Conservation (phyloP, 2,888 invertebrate species). For the Pantelozetes paolii region DNA sequence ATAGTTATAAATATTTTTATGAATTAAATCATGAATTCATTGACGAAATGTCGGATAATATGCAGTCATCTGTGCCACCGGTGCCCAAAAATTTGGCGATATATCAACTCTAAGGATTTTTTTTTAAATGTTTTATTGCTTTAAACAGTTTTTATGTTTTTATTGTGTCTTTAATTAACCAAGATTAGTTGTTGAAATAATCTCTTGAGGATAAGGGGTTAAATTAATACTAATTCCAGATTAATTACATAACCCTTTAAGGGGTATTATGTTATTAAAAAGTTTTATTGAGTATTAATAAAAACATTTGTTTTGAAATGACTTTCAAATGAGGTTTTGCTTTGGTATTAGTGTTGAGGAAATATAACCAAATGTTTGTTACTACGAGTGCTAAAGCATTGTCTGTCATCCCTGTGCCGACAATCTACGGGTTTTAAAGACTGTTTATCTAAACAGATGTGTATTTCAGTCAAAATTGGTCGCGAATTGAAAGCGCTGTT, state of each 20-base stretch:
- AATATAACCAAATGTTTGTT: neutral
- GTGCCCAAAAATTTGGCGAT: neutral
- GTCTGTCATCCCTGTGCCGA: conserved; percentile 1
- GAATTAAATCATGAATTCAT: neutral
- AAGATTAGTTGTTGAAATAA: too few species aligned
- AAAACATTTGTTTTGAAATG: neutral
- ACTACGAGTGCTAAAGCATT: neutral
- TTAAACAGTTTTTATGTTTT: too few species aligned
- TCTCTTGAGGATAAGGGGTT: too few species aligned
- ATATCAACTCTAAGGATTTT: neutral
- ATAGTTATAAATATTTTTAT: neutral
- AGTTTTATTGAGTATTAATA: neutral
- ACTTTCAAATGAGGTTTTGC: neutral
- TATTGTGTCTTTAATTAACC: too few species aligned
- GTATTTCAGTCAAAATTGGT: conserved; percentile 13
- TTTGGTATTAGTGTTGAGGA: neutral
- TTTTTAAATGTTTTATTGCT: too few species aligned
- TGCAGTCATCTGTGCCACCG: neutral
- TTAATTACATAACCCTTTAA: too few species aligned
- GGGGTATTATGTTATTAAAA: too few species aligned
- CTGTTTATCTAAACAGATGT: conserved; percentile 20
- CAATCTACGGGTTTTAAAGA: conserved; percentile 12
- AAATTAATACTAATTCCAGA: too few species aligned
- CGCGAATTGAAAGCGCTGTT: neutral
- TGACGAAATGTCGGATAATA: neutral